Evolutionary conservation across 2,888 invertebrate species (phyloP), one percentile per base, ranked within the genome.

Genomic region (Oscheius sp.): DNA sequence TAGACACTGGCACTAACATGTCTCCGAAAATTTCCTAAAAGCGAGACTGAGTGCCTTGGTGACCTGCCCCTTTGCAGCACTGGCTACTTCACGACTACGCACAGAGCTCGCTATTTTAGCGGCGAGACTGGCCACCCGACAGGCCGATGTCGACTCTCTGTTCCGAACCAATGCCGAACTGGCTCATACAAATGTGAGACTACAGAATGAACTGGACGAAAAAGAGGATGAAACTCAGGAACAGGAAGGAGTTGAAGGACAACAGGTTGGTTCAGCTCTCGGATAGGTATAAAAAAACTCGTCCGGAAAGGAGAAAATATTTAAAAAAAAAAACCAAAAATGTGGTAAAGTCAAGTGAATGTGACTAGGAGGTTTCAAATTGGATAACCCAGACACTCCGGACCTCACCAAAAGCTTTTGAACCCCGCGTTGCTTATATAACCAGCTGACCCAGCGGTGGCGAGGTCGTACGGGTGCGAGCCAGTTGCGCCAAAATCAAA

Each of bases 101-200:
- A 80, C 79, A 77, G 81, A 86, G 79, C 74, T 86, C 76, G 85
- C 86, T 70, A 85, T 86, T 86, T 83, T 86, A 85, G 86, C 86
- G 42, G 87, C 88, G 37, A 79, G 80, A 47, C 79, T 88, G 35
- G 82, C 83, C 9, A 84, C 85, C 7, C 84, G 86, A 42, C 83
- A 85, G 73, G 83, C 84, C 2, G 87, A 88, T 73, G 85, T 85
- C 65, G 86, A 88, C 59, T 83, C 86, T 53, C 77, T 88, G 35
- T 85, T 88, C 78, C 86, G 87, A 10, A 80, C 83, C 11, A 88
- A 86, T 58, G 83, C 86, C 35, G 87, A 87, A 62, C 71, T 88
- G 73, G 86, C 87, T 0, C 81, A 86, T 53, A 85, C 86, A 37
- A 88, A 88, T 74, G 85, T 86, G 2, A 74, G 76, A 33, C 78